A percentile compares a stretch with the other conserved stretches of the same genome.
These are phyloP conservation scores for Stegana nigrithorax DNA, from an alignment of 2,888 invertebrate genomes.

Conservation along the genomic window DNA sequence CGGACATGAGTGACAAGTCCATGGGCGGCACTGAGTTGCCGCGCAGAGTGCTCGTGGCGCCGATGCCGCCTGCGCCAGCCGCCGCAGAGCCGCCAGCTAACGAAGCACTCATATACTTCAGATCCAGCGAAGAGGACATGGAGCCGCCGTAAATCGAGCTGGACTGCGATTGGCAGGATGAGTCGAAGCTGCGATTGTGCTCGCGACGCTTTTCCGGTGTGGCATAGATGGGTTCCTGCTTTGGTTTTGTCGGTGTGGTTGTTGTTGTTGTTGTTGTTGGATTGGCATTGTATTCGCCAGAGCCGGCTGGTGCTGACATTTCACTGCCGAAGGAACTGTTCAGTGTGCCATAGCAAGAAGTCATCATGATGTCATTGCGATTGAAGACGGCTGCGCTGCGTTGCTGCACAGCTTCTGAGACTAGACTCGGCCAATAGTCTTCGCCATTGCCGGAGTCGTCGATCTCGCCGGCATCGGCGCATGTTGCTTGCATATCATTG, in stretches of 20 bases:
- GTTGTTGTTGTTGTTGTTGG: no score
- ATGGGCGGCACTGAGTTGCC: conserved; percentile 55
- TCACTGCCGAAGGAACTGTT: conserved; percentile 61
- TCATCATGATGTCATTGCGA: conserved; percentile 66
- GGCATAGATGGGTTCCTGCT: conserved; percentile 57
- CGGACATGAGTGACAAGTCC: conserved; percentile 53
- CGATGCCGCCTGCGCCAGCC: conserved; percentile 34
- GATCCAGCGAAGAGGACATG: conserved; percentile 60
- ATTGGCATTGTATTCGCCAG: no score
- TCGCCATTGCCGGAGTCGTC: conserved; percentile 48
- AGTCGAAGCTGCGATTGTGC: conserved; percentile 61
- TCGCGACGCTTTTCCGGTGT: conserved; percentile 64
- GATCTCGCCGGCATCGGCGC: conserved; percentile 8
- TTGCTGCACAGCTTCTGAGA: conserved; percentile 43
- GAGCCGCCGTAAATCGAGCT: conserved; percentile 64
- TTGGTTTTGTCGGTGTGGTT: conserved; percentile 38
- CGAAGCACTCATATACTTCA: conserved; percentile 53
- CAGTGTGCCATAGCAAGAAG: conserved; percentile 67
- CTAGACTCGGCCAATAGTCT: conserved; percentile 52
- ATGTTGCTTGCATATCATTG: conserved; percentile 33
- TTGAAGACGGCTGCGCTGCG: conserved; percentile 38
- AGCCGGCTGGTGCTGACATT: conserved; percentile 30
- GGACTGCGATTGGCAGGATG: conserved; percentile 61
- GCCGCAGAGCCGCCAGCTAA: conserved; percentile 24
- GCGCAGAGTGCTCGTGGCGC: conserved; percentile 42